Base-by-base conservation (phyloP, 2,797 vertebrate species). In the Artibeus lituratus region DNA sequence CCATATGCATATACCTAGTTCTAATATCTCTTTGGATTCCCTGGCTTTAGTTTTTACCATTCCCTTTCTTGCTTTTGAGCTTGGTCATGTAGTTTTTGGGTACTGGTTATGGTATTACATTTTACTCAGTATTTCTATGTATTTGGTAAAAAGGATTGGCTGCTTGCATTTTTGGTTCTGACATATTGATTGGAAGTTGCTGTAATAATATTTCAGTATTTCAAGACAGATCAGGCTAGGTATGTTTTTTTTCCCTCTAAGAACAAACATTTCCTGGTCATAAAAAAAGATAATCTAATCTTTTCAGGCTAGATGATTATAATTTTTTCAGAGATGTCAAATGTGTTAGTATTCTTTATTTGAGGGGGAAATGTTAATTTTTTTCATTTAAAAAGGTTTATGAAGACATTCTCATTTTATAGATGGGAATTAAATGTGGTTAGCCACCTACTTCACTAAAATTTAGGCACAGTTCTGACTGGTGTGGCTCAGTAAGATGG, bases 351-450 rank as follows among this genome's bases (percentile, higher is more conserved):
- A 70, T 5, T 88, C 29, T n/a, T 16, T 86, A 86, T 94, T 90
- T 93, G 47, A 12, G 74, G 42, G 42, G 9, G 74, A 65, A 93
- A 81, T 87, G 9, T 80, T 6, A 72, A 7, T 53, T 35, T 72
- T 92, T 94, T 94, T n/a, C 7, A 88, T 94, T 93, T 93, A 72
- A 85, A 29, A 91, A 37, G 47, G 3, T 76, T 81, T 85, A 53
- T 77, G 42, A 11, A 91, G 49, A 55, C 15, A 78, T 53, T 91
- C 18, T 15, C 39, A 32, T 72, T 95, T 94, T 87, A 49, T 73
- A 74, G 26, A 87, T 74, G 19, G 55, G 11, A 89, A 78, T 76
- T 92, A 78, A 89, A 55, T 87, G n/a, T 91, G 49, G 26, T 76
- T 95, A 82, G 39, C 35, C 21, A 95, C 39, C 11, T 1, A 57